These are phyloP conservation scores for Phocides pigmalion DNA, from an alignment of 1,140 invertebrate genomes.

Conservation along the genomic window DNA sequence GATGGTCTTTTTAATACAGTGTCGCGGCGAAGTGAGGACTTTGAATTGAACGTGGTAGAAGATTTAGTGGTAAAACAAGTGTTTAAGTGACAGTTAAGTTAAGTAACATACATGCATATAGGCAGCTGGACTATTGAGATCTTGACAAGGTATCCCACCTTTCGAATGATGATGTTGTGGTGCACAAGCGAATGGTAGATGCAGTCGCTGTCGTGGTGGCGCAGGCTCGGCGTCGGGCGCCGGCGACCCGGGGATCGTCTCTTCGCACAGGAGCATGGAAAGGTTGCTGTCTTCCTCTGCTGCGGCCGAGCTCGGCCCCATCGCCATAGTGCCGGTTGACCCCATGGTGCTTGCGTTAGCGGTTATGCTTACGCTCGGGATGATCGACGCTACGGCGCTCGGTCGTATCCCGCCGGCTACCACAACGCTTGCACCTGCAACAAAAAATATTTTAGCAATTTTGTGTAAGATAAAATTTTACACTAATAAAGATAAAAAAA, in stretches of 20 bases:
- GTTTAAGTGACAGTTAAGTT: no score
- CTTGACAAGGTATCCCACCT: no score
- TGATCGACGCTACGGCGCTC: neutral
- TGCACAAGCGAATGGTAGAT: conserved; percentile 82
- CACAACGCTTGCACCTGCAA: conserved; percentile 67
- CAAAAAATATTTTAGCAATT: neutral
- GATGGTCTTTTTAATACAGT: no score
- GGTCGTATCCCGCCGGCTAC: conserved; percentile 59
- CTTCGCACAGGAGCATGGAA: conserved; percentile 91
- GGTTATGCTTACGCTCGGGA: neutral
- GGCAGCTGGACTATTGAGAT: no score
- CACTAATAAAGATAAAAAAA: no score
- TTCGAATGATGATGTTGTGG: conserved; percentile 73
- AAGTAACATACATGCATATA: no score
- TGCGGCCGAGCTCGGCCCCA: conserved; percentile 8
- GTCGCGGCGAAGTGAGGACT: conserved; percentile 8
- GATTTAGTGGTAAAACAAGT: no score
- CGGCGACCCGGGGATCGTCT: conserved; percentile 94
- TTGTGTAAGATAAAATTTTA: no score
- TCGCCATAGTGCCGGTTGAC: conserved; percentile 11
- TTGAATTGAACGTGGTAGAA: no score
- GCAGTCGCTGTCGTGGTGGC: conserved; percentile 69
- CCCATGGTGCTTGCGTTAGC: conserved; percentile 5
- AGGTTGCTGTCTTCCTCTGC: conserved; percentile 80
- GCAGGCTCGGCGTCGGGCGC: conserved; percentile 85